Percentiles rank a stretch among this genome's conserved stretches.
These are phyloP conservation scores for Pyrocephalus nanus DNA, from an alignment of 2,797 vertebrate species.

Conservation along the genomic window DNA sequence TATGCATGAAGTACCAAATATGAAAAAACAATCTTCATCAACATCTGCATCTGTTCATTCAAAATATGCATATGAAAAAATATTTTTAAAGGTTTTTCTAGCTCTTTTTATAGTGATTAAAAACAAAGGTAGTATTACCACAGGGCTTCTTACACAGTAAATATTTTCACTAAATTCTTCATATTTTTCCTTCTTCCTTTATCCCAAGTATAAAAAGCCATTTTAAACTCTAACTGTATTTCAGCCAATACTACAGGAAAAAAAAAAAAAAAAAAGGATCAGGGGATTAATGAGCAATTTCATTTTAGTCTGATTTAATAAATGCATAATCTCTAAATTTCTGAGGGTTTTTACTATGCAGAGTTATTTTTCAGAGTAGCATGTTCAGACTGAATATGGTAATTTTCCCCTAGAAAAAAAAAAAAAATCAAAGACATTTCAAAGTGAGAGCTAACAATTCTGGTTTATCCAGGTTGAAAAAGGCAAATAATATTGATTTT, in stretches of 20 bases:
- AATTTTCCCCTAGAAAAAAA: background rate
- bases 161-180: background rate
- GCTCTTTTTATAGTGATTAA: background rate
- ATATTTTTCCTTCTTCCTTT: background rate
- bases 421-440: background rate
- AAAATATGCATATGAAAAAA: background rate
- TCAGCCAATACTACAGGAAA: background rate
- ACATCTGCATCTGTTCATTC: background rate
- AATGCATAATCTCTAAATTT: background rate
- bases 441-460: background rate
- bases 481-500: background rate
- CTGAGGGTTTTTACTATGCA: background rate
- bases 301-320: background rate
- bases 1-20: background rate
- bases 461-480: background rate
- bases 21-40: background rate
- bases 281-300: fast-evolving
- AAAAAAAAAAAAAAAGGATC: fast-evolving
- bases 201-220: background rate
- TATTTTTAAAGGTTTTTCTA: background rate
- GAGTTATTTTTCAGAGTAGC: background rate
- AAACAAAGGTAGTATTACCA: background rate
- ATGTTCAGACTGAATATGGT: background rate
- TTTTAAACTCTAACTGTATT: background rate
- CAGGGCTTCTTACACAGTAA: background rate